Conservation (phyloP, 1,140 invertebrate species). For the Homarus americanus region DNA sequence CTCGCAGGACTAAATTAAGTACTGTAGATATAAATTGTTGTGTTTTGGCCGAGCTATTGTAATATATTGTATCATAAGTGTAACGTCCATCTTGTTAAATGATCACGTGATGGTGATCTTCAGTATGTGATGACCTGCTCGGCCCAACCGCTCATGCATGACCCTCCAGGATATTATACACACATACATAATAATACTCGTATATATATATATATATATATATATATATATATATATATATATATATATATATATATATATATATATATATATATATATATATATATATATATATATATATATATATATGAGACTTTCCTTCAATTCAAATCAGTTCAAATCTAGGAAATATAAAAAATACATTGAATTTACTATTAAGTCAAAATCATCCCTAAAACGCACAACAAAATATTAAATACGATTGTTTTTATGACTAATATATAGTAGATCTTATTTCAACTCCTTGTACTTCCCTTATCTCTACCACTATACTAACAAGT, state of each 20-base stretch:
- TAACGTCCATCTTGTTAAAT: not conserved
- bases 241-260: conserved; percentile 39
- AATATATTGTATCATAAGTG: conserved; percentile 9
- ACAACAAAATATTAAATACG: too few relatives aligned
- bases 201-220: conserved; percentile 54
- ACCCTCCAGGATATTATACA: not conserved
- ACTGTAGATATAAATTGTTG: conserved; percentile 4
- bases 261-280: conserved; percentile 28
- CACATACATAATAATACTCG: conserved; percentile 11
- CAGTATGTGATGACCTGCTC: not conserved
- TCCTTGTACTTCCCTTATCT: too few relatives aligned
- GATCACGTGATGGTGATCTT: not conserved
- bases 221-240: conserved; percentile 55
- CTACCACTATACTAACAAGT: too few relatives aligned
- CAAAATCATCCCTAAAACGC: too few relatives aligned
- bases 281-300: conserved; percentile 30
- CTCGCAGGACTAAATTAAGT: conserved; percentile 9
- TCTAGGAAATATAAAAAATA: too few relatives aligned
- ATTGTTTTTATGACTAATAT: too few relatives aligned
- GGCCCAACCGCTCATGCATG: not conserved
- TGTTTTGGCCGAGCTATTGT: not conserved
- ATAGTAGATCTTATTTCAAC: too few relatives aligned
- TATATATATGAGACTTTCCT: too few relatives aligned
- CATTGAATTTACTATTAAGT: too few relatives aligned
- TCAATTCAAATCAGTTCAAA: too few relatives aligned